A percentile compares a stretch with the other conserved stretches of the same genome.
Evolutionary conservation across 2,797 vertebrate genomes (phyloP).

Genomic region (Gymnocypris eckloni): DNA sequence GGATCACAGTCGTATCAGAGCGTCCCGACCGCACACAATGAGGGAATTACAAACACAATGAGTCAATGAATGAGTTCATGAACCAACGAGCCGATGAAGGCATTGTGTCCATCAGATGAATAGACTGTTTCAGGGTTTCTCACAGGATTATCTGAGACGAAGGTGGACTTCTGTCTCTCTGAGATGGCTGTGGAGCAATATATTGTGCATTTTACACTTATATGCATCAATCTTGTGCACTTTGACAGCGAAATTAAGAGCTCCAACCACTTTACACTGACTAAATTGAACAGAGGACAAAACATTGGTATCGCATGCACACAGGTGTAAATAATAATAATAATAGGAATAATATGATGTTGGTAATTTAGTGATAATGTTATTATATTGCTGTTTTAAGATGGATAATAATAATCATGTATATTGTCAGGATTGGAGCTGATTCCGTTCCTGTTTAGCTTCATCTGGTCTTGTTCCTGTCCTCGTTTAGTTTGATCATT

Average conservation of each 20-base stretch:
- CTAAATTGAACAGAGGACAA: background rate
- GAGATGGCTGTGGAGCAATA: background rate
- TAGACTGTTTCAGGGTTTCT: conserved; percentile 52
- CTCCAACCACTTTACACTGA: background rate
- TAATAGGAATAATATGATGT: too few relatives aligned
- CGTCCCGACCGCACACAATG: conserved; percentile 63
- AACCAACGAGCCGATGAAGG: conserved; percentile 58
- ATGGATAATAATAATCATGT: too few relatives aligned
- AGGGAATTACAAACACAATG: conserved; percentile 60
- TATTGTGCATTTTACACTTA: background rate
- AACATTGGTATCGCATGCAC: background rate
- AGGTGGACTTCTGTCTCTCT: background rate
- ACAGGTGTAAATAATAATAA: too few relatives aligned
- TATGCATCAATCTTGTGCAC: background rate
- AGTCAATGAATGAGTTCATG: background rate
- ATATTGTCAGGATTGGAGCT: too few relatives aligned
- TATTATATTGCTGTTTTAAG: too few relatives aligned
- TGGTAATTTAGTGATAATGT: too few relatives aligned
- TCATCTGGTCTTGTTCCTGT: too few relatives aligned
- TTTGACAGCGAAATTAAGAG: background rate
- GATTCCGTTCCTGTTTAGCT: too few relatives aligned
- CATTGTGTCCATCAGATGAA: conserved; percentile 55
- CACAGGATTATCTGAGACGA: background rate
- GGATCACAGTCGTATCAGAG: conserved; percentile 67
- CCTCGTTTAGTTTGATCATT: too few relatives aligned